phyloP scores from a whole-genome alignment of 2,113 vertebrate species.

The Tetraodon nigroviridis region DNA sequence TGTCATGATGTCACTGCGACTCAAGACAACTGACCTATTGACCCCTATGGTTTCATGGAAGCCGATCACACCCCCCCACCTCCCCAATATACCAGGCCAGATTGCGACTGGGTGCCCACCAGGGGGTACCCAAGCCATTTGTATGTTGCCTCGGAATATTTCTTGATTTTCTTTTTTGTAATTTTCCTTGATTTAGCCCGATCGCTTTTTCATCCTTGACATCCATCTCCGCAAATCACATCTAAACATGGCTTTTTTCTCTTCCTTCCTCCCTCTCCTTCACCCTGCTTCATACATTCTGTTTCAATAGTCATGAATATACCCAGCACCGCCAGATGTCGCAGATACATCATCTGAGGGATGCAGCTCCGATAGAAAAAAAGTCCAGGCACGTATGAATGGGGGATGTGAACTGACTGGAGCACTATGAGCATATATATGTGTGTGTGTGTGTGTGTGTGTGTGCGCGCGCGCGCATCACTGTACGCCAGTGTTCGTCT shows the following conservation, averaged over 20 bases:
- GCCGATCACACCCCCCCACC: slow-evolving; percentile 66
- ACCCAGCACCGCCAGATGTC: slow-evolving; percentile 94
- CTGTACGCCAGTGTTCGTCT: slow-evolving; percentile 55
- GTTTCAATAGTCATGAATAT: slow-evolving; percentile 72
- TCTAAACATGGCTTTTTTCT: too few species aligned
- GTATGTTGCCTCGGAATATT: slow-evolving; percentile 56
- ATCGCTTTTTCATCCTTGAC: too few species aligned
- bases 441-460: slow-evolving; percentile 71
- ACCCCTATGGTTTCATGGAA: slow-evolving; percentile 89
- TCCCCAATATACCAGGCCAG: slow-evolving; percentile 70
- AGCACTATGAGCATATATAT: slow-evolving; percentile 55
- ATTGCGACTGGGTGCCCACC: slow-evolving; percentile 89
- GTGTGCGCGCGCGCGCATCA: slow-evolving; percentile 61
- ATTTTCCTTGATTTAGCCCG: too few species aligned
- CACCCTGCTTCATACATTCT: slow-evolving; percentile 37
- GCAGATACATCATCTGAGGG: slow-evolving; percentile 94
- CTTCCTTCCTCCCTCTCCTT: slow-evolving; percentile 11
- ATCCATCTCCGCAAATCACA: too few species aligned
- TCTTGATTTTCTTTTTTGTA: too few species aligned
- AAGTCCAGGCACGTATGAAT: slow-evolving; percentile 76
- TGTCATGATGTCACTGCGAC: slow-evolving; percentile 97
- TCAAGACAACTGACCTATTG: slow-evolving; percentile 97
- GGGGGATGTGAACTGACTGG: slow-evolving; percentile 72
- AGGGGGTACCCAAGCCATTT: slow-evolving; percentile 94
- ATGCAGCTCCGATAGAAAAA: slow-evolving; percentile 74